phyloP scores from a whole-genome alignment of 2,797 vertebrate species.

The Dryobates pubescens region DNA sequence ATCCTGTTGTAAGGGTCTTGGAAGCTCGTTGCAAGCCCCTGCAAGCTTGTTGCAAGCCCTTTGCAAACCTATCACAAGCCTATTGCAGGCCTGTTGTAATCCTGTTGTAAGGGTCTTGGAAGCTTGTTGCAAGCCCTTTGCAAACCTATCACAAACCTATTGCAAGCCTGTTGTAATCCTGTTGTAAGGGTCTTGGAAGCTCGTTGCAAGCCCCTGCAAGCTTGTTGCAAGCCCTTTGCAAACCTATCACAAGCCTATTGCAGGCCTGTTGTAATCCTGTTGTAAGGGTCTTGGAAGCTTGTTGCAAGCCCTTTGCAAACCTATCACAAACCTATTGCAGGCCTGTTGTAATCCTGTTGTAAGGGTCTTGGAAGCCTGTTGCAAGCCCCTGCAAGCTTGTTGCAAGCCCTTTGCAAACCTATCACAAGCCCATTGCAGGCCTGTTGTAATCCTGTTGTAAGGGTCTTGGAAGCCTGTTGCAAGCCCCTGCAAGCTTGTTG shows the following conservation, averaged over 20 bases:
- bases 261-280: rapidly evolving
- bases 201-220: rapidly evolving
- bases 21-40: neutral
- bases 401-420: neutral
- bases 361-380: rapidly evolving
- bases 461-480: too few relatives aligned
- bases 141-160: neutral
- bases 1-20: neutral
- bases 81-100: rapidly evolving
- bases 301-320: rapidly evolving
- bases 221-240: neutral
- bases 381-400: neutral
- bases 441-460: rapidly evolving
- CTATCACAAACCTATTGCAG: too few relatives aligned
- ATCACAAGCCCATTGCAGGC: rapidly evolving
- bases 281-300: neutral
- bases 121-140: rapidly evolving
- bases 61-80: neutral
- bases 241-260: neutral
- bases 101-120: neutral
- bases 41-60: neutral
- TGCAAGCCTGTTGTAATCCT: rapidly evolving
- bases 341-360: rapidly evolving
- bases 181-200: rapidly evolving
- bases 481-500: rapidly evolving